Evolutionary conservation across 2,113 vertebrate species (phyloP).

Genomic region (cattle (Bos taurus)): DNA sequence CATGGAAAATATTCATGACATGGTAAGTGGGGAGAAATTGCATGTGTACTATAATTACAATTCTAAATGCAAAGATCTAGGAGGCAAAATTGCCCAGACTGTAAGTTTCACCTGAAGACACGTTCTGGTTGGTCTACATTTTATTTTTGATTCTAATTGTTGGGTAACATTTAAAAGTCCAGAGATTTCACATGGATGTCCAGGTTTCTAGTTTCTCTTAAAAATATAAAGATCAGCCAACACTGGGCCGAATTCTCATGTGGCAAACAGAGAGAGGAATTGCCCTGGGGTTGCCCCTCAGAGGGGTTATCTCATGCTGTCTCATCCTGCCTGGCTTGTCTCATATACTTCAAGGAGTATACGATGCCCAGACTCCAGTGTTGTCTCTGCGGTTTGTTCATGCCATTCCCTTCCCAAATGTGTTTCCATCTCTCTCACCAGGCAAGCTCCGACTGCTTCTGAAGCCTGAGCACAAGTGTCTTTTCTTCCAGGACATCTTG

Average conservation of each 20-base stretch:
- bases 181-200: background rate
- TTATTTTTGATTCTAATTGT: background rate
- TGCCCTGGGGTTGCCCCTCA: fast-evolving
- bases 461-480: background rate
- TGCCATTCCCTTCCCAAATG: background rate
- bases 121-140: background rate
- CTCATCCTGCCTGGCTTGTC: background rate
- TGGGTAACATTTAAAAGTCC: background rate
- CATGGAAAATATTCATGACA: conserved; percentile 21
- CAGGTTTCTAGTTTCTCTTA: background rate
- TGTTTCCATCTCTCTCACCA: background rate
- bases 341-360: fast-evolving
- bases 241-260: fast-evolving
- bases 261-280: background rate
- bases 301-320: fast-evolving
- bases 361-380: fast-evolving
- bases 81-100: background rate
- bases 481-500: background rate
- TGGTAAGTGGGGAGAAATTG: background rate
- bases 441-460: background rate
- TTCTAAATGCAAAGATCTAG: background rate
- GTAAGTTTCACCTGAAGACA: background rate
- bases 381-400: fast-evolving
- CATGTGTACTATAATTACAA: background rate
- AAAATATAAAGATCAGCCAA: background rate